Evolutionary conservation across 23 tunicate genomes (phyloP).

Genomic region (Corella eumyota): DNA sequence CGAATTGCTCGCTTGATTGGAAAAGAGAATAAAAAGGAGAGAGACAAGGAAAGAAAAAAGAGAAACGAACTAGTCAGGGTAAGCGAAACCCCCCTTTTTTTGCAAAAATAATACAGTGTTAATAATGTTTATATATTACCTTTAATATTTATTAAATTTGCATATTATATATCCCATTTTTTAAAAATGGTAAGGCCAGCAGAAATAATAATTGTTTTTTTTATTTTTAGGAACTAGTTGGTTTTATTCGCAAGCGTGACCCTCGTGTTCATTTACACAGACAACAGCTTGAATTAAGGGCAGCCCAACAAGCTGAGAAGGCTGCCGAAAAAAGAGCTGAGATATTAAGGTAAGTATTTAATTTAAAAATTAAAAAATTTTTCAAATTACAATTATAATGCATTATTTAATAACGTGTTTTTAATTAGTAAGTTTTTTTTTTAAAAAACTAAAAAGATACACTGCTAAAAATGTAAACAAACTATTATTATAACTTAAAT

Average conservation of each 20-base stretch:
- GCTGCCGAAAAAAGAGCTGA: slow-evolving; percentile 35
- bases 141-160: too few relatives aligned
- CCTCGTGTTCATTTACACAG: slow-evolving; percentile 69
- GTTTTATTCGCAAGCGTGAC: slow-evolving; percentile 83
- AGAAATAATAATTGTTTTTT: background rate
- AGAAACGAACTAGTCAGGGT: slow-evolving; percentile 83
- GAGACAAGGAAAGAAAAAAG: slow-evolving; percentile 71
- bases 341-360: slow-evolving; percentile 15
- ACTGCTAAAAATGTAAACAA: too few relatives aligned
- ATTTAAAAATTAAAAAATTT: too few relatives aligned
- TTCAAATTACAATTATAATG: too few relatives aligned
- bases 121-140: background rate
- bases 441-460: too few relatives aligned
- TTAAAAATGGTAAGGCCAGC: background rate
- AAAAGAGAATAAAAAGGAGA: slow-evolving; percentile 92
- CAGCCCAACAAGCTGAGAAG: slow-evolving; percentile 41
- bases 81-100: slow-evolving; percentile 4
- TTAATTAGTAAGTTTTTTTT: too few relatives aligned
- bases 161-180: too few relatives aligned
- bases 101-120: background rate
- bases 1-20: slow-evolving; percentile 57
- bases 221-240: slow-evolving; percentile 52
- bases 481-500: background rate
- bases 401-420: too few relatives aligned
- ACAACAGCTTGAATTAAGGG: slow-evolving; percentile 23